Conservation (phyloP, 2,113 vertebrate genomes). For the Cephalopterus ornatus region DNA sequence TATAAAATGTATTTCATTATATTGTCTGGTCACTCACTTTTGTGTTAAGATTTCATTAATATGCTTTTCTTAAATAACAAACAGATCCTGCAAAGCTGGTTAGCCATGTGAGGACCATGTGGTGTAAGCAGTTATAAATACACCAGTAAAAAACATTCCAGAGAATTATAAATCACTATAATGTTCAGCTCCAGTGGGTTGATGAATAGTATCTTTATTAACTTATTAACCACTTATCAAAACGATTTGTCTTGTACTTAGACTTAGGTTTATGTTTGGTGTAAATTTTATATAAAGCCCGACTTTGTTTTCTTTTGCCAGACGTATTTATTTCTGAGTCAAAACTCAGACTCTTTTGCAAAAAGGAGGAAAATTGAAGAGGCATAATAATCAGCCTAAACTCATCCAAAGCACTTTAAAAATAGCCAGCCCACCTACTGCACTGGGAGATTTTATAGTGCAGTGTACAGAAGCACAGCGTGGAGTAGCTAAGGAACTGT, state of each 20-base stretch:
- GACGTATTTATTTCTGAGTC: slow-evolving; percentile 27
- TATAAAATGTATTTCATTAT: background rate
- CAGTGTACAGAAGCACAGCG: slow-evolving; percentile 25
- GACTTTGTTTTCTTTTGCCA: slow-evolving; percentile 34
- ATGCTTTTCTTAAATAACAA: slow-evolving; percentile 43
- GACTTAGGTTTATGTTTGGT: background rate
- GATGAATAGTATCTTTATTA: slow-evolving; percentile 42
- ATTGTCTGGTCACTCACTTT: slow-evolving; percentile 28
- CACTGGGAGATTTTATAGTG: slow-evolving; percentile 50
- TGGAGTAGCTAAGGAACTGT: slow-evolving; percentile 16
- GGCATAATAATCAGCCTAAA: slow-evolving; percentile 74
- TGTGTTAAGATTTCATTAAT: slow-evolving; percentile 17
- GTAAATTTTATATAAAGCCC: slow-evolving; percentile 25
- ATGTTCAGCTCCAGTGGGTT: background rate
- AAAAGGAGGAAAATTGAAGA: slow-evolving; percentile 38
- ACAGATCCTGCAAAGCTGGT: slow-evolving; percentile 37
- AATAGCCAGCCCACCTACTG: slow-evolving; percentile 67
- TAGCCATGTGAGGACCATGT: slow-evolving; percentile 48
- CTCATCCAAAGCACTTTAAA: slow-evolving; percentile 69
- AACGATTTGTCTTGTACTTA: background rate
- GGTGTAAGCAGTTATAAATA: slow-evolving; percentile 57
- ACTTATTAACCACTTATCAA: slow-evolving; percentile 46
- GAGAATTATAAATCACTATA: slow-evolving; percentile 46
- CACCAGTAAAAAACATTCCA: slow-evolving; percentile 42
- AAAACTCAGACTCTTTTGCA: slow-evolving; percentile 49